Evolutionary conservation across 2,113 vertebrate species (phyloP), one percentile per base, ranked within the genome.

Genomic region (Nycticorax nycticorax): DNA sequence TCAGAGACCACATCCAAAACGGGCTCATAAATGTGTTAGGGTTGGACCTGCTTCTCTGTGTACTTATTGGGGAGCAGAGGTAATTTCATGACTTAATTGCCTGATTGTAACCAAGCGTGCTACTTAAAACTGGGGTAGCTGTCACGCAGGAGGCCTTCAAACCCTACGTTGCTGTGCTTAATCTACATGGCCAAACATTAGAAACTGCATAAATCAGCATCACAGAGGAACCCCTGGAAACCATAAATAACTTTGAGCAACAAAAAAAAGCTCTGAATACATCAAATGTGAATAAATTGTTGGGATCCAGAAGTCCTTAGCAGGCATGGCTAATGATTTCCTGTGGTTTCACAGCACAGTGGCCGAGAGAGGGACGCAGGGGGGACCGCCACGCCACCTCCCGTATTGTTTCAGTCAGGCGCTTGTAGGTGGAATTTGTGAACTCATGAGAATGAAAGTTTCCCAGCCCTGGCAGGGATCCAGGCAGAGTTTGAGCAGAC

Each of bases 371-470:
- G 60, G 71, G 85, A 81, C 6, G 17, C 1, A 8, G 83, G 17
- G 33, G 68, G 53, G 33, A 80, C 37, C 2, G 10, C 77, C 62
- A 47, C 16, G 3, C 77, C 5, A 6, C 60, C 69, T 72, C 60
- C 33, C 1, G 48, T 11, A 89, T 87, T 95, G 91, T 91, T 93
- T 87, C 35, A 89, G 81, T 78, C 83, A 39, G 83, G 53, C 43
- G 9, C 57, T 91, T 45, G 39, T 91, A 87, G 92, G 84, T 93
- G 91, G 85, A 90, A 96, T 96, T 72, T 85, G 91, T 95, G 96
- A 93, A 88, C 91, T 87, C 86, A 43, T 37, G 73, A 95, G 92
- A 97, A 97, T 41, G 92, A 95, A 93, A 91, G 87, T 84, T 88
- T 73, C 77, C 41, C 55, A 82, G 89, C 15, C 14, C 92, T 97